Percentiles rank a stretch among this genome's conserved stretches.
Conservation (phyloP, 2,113 vertebrate genomes). For the Pluvianellus socialis region DNA sequence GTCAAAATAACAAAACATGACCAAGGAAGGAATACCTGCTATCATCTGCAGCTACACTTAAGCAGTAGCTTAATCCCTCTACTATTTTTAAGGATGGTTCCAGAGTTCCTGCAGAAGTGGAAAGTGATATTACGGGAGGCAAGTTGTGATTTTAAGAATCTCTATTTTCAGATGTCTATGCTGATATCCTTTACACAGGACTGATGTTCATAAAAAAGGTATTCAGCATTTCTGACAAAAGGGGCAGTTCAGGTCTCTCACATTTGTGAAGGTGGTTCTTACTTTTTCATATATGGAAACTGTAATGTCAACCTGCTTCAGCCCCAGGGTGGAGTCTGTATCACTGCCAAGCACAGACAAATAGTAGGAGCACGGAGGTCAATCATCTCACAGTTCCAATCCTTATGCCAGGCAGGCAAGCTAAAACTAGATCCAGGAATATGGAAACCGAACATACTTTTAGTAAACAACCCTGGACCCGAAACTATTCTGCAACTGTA, state of each 20-base stretch:
- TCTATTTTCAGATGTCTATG: not conserved
- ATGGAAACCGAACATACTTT: not conserved
- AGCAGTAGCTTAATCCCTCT: not conserved
- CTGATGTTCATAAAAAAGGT: not conserved
- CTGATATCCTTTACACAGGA: not conserved
- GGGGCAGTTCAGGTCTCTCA: not conserved
- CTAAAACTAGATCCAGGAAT: not conserved
- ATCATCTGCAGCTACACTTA: not conserved
- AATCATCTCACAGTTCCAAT: not conserved
- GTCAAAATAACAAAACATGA: not conserved
- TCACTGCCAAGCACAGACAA: not conserved
- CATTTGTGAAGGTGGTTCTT: not conserved
- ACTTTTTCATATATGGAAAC: not conserved
- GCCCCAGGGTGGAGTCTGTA: not conserved
- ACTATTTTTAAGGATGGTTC: not conserved
- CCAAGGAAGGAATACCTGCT: not conserved
- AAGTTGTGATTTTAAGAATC: not conserved
- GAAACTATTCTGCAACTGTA: not conserved
- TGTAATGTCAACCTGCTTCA: not conserved
- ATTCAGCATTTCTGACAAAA: not conserved
- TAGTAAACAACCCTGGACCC: not conserved
- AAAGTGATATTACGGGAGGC: not conserved
- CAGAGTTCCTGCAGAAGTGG: not conserved
- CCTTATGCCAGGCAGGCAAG: not conserved
- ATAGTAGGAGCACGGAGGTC: not conserved